Conservation (phyloP, 2,797 vertebrate species). For the Tympanoctomys barrerae region DNA sequence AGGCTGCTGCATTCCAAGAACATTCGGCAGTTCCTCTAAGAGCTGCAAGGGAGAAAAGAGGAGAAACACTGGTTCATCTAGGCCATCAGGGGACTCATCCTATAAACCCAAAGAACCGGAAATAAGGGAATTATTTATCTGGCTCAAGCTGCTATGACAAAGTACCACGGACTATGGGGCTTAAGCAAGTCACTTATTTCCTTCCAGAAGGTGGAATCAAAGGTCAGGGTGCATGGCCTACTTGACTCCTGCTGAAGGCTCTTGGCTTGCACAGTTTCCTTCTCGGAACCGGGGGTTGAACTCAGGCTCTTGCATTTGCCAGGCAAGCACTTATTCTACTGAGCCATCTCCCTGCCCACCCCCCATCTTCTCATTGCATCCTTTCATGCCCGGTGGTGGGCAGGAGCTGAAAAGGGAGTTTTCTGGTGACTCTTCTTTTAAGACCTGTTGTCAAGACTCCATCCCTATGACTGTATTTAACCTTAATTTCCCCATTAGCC, state of each 20-base stretch:
- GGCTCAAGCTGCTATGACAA: neutral
- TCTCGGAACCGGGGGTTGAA: no score
- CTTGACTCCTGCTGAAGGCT: neutral
- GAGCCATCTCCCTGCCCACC: no score
- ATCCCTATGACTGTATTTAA: neutral
- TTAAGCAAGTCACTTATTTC: neutral
- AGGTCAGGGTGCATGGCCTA: neutral
- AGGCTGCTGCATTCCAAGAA: neutral
- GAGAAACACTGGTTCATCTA: neutral
- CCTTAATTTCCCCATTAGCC: neutral
- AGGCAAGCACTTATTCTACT: no score
- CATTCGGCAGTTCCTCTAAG: neutral
- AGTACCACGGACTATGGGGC: neutral
- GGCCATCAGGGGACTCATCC: neutral
- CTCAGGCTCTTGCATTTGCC: no score
- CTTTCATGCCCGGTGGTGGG: neutral
- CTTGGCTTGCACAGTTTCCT: neutral
- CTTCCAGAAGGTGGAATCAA: neutral
- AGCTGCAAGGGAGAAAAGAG: neutral
- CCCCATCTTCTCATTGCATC: neutral
- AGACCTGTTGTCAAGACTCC: neutral
- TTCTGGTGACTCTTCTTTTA: no score
- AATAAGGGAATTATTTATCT: neutral
- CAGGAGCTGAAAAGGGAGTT: neutral
- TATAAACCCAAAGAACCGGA: neutral